Percentiles rank a stretch among this genome's conserved stretches.
phyloP scores from a whole-genome alignment of 2,113 vertebrate genomes.

The Tangachromis dhanisi region DNA sequence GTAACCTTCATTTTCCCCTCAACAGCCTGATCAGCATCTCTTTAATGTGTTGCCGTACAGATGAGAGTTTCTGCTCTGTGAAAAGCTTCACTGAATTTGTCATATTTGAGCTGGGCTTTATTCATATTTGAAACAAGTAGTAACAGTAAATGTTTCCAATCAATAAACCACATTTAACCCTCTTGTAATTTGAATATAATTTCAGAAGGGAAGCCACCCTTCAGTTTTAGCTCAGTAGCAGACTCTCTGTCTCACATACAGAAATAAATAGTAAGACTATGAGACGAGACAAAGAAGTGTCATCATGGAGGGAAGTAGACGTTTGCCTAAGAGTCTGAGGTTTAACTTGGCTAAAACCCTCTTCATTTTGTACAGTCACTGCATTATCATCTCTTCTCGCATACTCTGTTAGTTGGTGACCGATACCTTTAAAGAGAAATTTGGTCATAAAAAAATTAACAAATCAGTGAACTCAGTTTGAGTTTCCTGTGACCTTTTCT shows the following conservation, averaged over 20 bases:
- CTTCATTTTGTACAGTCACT: background rate
- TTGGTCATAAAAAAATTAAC: background rate
- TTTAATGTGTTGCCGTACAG: background rate
- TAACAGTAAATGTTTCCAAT: background rate
- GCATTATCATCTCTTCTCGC: background rate
- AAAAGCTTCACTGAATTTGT: accelerated
- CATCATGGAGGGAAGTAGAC: accelerated
- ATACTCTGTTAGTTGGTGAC: background rate
- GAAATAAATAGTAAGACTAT: background rate
- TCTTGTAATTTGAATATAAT: background rate
- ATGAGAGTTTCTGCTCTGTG: background rate
- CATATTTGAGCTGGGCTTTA: background rate
- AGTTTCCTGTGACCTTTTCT: background rate
- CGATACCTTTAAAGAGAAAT: background rate
- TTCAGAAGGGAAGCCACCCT: background rate
- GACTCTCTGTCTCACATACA: background rate
- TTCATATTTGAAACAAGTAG: background rate
- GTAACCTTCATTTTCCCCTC: accelerated
- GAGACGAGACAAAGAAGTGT: background rate
- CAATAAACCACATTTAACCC: background rate
- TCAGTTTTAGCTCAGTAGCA: background rate
- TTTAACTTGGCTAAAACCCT: background rate
- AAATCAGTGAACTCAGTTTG: background rate
- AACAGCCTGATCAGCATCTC: background rate
- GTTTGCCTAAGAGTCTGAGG: background rate